These are phyloP conservation scores for Trachymyrmex septentrionalis DNA, from an alignment of 1,140 invertebrate species.

Conservation along the genomic window DNA sequence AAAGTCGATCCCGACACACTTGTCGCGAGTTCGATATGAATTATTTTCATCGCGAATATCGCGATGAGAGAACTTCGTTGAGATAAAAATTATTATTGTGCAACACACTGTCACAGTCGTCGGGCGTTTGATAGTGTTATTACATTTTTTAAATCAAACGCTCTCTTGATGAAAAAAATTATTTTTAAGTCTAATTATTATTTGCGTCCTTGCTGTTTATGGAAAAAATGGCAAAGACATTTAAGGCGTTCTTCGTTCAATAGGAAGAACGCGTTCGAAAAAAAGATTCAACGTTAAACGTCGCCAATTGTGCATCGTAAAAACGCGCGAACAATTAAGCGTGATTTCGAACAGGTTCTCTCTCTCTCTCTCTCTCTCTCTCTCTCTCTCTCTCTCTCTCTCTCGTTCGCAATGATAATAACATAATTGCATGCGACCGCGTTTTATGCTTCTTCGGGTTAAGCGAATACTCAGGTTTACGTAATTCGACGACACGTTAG, in stretches of 20 bases:
- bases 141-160: background rate
- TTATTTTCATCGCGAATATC: background rate
- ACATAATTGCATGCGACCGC: constrained; percentile 38
- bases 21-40: background rate
- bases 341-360: background rate
- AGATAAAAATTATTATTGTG: background rate
- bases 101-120: background rate
- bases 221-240: background rate
- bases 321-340: constrained; percentile 26
- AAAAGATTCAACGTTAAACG: background rate
- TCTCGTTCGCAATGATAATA: constrained; percentile 12
- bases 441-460: constrained; percentile 28
- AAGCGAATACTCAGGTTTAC: constrained; percentile 33
- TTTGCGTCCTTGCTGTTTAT: background rate
- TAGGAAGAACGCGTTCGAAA: background rate
- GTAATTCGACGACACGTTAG: constrained; percentile 52
- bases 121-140: background rate
- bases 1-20: background rate
- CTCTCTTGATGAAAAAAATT: no score
- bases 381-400: background rate
- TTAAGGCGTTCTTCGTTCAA: background rate
- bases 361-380: background rate
- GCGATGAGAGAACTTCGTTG: background rate
- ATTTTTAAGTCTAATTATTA: no score
- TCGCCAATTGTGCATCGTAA: constrained; percentile 28